Percentiles rank a stretch among this genome's conserved stretches.
Evolutionary conservation across 2,113 vertebrate species (phyloP).

Genomic region (Thamnophis sirtalis): DNA sequence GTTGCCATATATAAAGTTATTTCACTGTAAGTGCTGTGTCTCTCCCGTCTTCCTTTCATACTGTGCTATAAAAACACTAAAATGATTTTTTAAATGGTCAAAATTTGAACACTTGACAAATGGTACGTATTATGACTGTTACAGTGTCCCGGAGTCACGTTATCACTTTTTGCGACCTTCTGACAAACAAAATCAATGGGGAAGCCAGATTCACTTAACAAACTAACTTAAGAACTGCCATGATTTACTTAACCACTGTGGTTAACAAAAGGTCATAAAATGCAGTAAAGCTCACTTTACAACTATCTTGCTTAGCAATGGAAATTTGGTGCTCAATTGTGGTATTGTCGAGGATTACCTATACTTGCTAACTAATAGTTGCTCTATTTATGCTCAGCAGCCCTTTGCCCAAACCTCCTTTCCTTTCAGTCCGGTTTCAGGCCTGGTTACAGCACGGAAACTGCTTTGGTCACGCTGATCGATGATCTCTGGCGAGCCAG

Average conservation of each 20-base stretch:
- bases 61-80: constrained; percentile 40
- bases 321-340: neutral
- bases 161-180: neutral
- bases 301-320: neutral
- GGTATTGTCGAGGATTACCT: neutral
- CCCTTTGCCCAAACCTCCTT: neutral
- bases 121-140: neutral
- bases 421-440: no score
- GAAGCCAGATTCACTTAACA: neutral
- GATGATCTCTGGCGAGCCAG: no score
- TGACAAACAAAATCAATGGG: neutral
- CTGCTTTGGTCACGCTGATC: no score
- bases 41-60: neutral
- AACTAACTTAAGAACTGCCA: neutral
- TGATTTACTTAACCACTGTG: neutral
- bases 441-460: no score
- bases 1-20: neutral
- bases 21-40: neutral
- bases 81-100: neutral
- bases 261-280: neutral
- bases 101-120: neutral
- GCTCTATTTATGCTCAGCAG: neutral
- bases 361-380: neutral
- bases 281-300: neutral
- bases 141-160: neutral